A percentile compares a stretch with the other conserved stretches of the same genome.
phyloP scores from a whole-genome alignment of 2,888 invertebrate genomes.

The Drosophila demipolita region DNA sequence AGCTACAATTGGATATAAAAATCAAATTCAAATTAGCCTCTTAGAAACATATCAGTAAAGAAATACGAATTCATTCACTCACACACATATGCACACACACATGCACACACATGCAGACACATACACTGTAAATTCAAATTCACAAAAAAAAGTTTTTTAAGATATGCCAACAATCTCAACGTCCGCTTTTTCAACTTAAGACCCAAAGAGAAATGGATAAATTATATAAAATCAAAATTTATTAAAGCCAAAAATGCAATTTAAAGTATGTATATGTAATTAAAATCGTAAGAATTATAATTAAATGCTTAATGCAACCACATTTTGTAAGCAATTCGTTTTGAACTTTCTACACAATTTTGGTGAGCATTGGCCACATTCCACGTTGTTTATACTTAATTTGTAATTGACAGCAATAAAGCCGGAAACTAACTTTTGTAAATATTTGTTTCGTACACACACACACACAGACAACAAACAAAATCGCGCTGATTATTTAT shows the following conservation, averaged over 20 bases:
- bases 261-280: slow-evolving; percentile 35
- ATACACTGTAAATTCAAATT: slow-evolving; percentile 67
- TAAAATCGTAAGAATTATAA: slow-evolving; percentile 28
- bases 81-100: slow-evolving; percentile 26
- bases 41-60: slow-evolving; percentile 84
- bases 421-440: slow-evolving; percentile 65
- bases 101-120: slow-evolving; percentile 27
- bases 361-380: slow-evolving; percentile 50
- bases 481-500: slow-evolving; percentile 37
- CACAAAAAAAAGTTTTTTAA: slow-evolving; percentile 54
- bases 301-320: slow-evolving; percentile 39
- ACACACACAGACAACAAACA: slow-evolving; percentile 4
- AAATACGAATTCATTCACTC: slow-evolving; percentile 58
- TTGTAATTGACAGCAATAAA: slow-evolving; percentile 25
- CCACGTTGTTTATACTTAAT: slow-evolving; percentile 52
- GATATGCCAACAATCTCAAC: slow-evolving; percentile 64
- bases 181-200: slow-evolving; percentile 72
- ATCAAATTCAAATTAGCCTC: slow-evolving; percentile 83
- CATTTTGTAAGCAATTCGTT: slow-evolving; percentile 66
- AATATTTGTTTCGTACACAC: slow-evolving; percentile 67
- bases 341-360: slow-evolving; percentile 37
- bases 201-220: slow-evolving; percentile 28
- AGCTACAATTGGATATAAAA: slow-evolving; percentile 39
- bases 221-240: slow-evolving; percentile 25
- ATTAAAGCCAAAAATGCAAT: slow-evolving; percentile 48